phyloP scores from a whole-genome alignment of 64 coral and sea anemone species.

The Actinia equina region DNA sequence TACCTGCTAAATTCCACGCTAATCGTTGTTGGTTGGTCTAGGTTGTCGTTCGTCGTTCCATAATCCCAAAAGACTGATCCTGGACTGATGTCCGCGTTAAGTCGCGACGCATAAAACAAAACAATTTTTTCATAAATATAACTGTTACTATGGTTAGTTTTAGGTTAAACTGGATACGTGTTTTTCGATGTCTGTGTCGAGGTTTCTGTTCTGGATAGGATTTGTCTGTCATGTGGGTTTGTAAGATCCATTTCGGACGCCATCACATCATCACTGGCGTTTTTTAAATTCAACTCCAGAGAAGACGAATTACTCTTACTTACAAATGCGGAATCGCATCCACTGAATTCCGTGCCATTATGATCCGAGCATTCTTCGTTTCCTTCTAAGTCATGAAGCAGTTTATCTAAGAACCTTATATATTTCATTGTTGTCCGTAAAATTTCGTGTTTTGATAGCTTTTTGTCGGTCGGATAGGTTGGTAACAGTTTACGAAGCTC shows the following conservation, averaged over 20 bases:
- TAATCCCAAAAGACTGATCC: neutral
- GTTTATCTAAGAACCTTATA: conserved; percentile 73
- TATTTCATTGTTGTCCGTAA: conserved; percentile 82
- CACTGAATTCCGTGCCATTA: neutral
- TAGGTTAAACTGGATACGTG: neutral
- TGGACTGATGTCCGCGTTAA: neutral
- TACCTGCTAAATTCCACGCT: too few relatives aligned
- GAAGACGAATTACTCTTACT: conserved; percentile 8
- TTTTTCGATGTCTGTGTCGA: neutral
- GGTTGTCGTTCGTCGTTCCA: neutral
- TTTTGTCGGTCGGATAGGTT: conserved; percentile 86
- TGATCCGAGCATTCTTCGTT: conserved; percentile 7
- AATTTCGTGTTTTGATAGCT: conserved; percentile 96
- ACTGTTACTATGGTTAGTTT: neutral
- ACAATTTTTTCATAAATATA: neutral
- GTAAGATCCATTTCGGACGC: conserved; percentile 26
- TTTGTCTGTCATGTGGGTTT: conserved; percentile 15
- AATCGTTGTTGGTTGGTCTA: too few relatives aligned
- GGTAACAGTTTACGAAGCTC: conserved; percentile 92
- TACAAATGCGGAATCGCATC: neutral
- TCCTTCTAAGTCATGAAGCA: conserved; percentile 62
- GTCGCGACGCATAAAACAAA: neutral
- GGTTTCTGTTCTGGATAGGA: neutral
- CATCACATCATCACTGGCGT: conserved; percentile 28
- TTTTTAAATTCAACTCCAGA: conserved; percentile 33